These are phyloP conservation scores for Agrilus cyanescens DNA, from an alignment of 2,888 invertebrate genomes.

Conservation along the genomic window DNA sequence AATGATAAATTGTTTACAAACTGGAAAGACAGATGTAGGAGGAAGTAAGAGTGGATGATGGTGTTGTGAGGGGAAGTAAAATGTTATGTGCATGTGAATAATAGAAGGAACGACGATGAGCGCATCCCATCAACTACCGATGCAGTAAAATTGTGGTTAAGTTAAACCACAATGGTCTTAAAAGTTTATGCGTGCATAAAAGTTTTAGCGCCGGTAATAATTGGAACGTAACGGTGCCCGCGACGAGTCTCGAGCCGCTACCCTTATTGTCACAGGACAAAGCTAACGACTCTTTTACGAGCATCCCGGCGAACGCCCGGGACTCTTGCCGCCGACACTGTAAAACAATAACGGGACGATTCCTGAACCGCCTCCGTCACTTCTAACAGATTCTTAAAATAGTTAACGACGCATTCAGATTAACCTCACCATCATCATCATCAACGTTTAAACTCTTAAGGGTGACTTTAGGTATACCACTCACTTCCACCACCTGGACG, in stretches of 20 bases:
- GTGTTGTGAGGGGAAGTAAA: too few relatives aligned
- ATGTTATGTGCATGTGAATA: too few relatives aligned
- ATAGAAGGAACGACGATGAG: too few relatives aligned
- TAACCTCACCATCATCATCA: too few relatives aligned
- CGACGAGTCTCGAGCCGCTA: slow-evolving; percentile 19
- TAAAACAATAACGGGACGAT: slow-evolving; percentile 21
- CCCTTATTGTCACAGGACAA: slow-evolving; percentile 17
- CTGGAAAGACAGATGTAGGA: too few relatives aligned
- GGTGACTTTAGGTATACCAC: too few relatives aligned
- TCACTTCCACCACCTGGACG: too few relatives aligned
- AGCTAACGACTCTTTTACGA: slow-evolving; percentile 25
- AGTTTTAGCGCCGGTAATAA: slow-evolving; percentile 28
- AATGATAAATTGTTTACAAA: too few relatives aligned
- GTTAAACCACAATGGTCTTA: neutral
- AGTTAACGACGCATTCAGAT: too few relatives aligned
- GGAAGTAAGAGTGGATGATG: too few relatives aligned
- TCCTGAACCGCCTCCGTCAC: slow-evolving; percentile 9
- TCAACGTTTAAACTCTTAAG: too few relatives aligned
- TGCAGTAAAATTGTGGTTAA: slow-evolving; percentile 3
- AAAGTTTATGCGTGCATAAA: slow-evolving; percentile 23
- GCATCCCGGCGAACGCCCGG: slow-evolving; percentile 18
- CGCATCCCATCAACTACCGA: too few relatives aligned
- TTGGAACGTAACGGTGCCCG: slow-evolving; percentile 24
- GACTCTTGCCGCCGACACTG: slow-evolving; percentile 22
- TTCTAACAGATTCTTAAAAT: slow-evolving; percentile 11